Conservation (phyloP, 2,797 vertebrate genomes). For the Naso thynnoides region DNA sequence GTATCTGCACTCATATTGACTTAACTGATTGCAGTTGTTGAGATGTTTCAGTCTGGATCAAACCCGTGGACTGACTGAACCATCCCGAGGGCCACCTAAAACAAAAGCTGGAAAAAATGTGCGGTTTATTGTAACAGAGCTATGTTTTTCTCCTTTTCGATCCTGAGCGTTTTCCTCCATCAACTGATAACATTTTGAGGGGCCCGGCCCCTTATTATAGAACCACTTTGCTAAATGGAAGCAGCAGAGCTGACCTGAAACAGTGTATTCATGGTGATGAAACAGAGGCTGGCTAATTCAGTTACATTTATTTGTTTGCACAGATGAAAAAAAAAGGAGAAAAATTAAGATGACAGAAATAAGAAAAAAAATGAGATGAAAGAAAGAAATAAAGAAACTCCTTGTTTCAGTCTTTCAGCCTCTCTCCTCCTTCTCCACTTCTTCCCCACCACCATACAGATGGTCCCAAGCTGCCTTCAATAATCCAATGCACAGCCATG, state of each 20-base stretch:
- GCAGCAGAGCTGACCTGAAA: not conserved
- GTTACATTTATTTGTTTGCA: conserved; percentile 6
- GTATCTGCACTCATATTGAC: not conserved
- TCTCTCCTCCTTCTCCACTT: conserved; percentile 53
- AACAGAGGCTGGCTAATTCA: not conserved
- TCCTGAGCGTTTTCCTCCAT: not conserved
- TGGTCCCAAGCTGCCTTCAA: conserved; percentile 85
- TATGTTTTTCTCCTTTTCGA: not conserved
- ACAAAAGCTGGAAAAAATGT: not conserved
- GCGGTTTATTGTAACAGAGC: not conserved
- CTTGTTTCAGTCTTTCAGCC: conserved; percentile 28
- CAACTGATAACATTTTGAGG: not conserved
- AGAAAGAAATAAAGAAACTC: conserved; percentile 19
- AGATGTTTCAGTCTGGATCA: not conserved
- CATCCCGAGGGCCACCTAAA: too few species aligned
- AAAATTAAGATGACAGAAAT: conserved; percentile 15
- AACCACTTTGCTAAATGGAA: not conserved
- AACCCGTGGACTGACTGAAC: not conserved
- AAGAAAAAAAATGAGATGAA: not conserved
- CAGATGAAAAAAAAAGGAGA: not conserved
- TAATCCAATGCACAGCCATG: conserved; percentile 82
- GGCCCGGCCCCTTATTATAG: not conserved
- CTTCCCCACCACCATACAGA: conserved; percentile 79
- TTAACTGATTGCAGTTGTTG: not conserved
- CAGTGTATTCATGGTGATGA: not conserved